phyloP scores from a whole-genome alignment of 2,113 vertebrate genomes.

The Grallaria varia region DNA sequence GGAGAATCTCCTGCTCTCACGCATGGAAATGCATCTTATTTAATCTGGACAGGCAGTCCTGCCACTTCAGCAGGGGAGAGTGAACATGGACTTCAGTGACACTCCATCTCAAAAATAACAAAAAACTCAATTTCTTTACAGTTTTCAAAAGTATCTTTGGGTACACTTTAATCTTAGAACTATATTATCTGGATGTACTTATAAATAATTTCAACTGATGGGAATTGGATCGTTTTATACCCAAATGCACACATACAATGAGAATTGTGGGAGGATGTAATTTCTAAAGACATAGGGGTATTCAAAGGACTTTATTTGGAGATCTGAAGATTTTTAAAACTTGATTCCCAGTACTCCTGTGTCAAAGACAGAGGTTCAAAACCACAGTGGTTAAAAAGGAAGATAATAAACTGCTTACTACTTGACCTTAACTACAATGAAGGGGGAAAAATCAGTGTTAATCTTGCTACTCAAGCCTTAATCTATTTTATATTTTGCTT shows the following conservation, averaged over 20 bases:
- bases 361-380: neutral
- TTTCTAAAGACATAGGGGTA: neutral
- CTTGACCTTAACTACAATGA: constrained; percentile 12
- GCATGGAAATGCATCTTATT: neutral
- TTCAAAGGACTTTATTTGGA: neutral
- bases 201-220: neutral
- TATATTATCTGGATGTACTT: neutral
- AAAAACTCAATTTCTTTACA: neutral
- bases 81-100: neutral
- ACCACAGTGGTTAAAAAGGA: neutral
- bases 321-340: neutral
- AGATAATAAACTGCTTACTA: constrained; percentile 21
- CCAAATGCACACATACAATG: neutral
- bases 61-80: neutral
- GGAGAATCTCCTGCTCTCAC: neutral
- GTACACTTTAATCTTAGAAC: neutral
- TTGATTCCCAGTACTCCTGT: neutral
- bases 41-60: neutral
- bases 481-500: constrained; percentile 25
- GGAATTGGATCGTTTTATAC: neutral
- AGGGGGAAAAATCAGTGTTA: neutral
- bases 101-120: neutral
- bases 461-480: constrained; percentile 13
- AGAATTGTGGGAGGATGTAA: neutral
- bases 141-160: neutral